These are phyloP conservation scores for Sinodicranocentrus sp. DNA, from an alignment of 2,888 invertebrate genomes.

Conservation along the genomic window DNA sequence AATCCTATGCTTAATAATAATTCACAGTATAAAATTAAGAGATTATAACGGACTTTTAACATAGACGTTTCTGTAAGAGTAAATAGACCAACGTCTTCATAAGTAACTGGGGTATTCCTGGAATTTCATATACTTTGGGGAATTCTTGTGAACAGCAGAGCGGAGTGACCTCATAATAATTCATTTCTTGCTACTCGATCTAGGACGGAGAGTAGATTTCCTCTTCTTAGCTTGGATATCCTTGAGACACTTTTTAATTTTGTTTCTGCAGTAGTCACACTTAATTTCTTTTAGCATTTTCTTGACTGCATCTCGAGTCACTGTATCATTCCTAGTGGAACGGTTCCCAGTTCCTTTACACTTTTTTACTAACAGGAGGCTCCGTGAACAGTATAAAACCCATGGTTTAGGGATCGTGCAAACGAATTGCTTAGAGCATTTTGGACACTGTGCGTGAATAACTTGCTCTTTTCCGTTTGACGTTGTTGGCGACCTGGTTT, in stretches of 20 bases:
- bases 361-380: neutral
- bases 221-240: neutral
- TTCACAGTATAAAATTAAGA: too few species aligned
- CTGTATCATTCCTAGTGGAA: neutral
- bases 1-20: too few species aligned
- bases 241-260: slow-evolving; percentile 21
- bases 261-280: slow-evolving; percentile 21
- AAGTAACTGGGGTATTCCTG: too few species aligned
- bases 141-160: neutral
- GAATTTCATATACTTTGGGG: too few species aligned
- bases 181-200: neutral
- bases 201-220: too few species aligned
- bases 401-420: slow-evolving; percentile 38
- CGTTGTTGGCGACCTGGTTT: slow-evolving; percentile 11
- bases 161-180: neutral
- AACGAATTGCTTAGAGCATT: slow-evolving; percentile 12
- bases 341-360: neutral
- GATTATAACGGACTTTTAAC: too few species aligned
- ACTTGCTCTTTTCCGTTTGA: slow-evolving; percentile 12
- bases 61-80: too few species aligned
- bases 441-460: slow-evolving; percentile 41
- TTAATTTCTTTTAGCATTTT: slow-evolving; percentile 36
- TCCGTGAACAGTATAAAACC: neutral
- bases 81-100: too few species aligned
- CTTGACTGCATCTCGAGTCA: neutral